Evolutionary conservation across 2,797 vertebrate genomes (phyloP).

Genomic region (Sebastes oblongus): DNA sequence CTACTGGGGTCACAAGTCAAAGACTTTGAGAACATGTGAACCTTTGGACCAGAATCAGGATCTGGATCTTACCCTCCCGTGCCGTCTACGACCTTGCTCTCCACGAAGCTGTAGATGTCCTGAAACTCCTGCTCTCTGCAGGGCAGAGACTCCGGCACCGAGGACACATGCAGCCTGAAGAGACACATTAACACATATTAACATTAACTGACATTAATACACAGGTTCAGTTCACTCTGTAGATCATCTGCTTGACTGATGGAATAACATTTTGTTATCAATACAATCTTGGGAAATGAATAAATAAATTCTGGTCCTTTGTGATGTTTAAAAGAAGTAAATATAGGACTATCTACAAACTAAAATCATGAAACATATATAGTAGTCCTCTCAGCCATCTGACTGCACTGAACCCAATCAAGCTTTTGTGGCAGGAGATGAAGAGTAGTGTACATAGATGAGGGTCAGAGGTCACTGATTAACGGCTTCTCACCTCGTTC

Average conservation of each 20-base stretch:
- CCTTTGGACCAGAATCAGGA: not conserved
- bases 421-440: not conserved
- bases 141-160: constrained; percentile 91
- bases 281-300: not conserved
- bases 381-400: too few relatives aligned
- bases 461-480: not conserved
- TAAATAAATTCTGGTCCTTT: not conserved
- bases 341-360: too few relatives aligned
- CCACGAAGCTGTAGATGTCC: constrained; percentile 95
- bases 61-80: constrained; percentile 90
- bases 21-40: not conserved
- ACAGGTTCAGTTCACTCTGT: not conserved
- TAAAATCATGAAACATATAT: too few relatives aligned
- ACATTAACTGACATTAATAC: not conserved
- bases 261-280: not conserved
- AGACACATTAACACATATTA: not conserved
- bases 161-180: constrained; percentile 91
- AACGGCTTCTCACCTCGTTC: constrained; percentile 82
- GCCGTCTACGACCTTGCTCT: constrained; percentile 92
- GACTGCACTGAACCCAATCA: too few relatives aligned
- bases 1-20: not conserved
- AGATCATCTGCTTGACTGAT: not conserved
- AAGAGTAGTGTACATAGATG: not conserved
- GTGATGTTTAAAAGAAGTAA: not conserved
- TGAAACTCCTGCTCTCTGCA: constrained; percentile 97